Evolutionary conservation across 2,888 invertebrate genomes (phyloP).

Genomic region (Euproctis similis): DNA sequence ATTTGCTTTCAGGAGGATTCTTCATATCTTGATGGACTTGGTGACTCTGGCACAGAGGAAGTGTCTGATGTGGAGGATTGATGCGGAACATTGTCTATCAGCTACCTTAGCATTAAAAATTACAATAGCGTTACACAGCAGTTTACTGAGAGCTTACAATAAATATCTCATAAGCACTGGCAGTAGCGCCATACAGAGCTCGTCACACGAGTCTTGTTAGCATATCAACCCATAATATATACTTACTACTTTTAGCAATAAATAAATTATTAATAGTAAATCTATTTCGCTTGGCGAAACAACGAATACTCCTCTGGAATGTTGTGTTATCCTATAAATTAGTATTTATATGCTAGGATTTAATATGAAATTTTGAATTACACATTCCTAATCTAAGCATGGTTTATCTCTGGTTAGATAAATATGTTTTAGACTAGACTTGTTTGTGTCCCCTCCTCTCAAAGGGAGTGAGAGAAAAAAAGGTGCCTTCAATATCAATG

Average conservation of each 20-base stretch:
- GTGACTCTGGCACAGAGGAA: conserved; percentile 66
- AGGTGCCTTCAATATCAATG: conserved; percentile 58
- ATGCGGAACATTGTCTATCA: conserved; percentile 38
- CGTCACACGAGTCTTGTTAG: conserved; percentile 11
- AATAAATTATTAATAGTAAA: conserved; percentile 15
- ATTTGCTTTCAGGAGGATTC: conserved; percentile 74
- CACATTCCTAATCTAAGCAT: conserved; percentile 49
- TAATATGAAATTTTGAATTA: conserved; percentile 36
- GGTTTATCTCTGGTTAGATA: conserved; percentile 61
- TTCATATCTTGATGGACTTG: conserved; percentile 60
- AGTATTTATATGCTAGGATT: conserved; percentile 55
- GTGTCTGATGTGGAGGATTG: conserved; percentile 67
- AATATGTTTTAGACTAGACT: conserved; percentile 59
- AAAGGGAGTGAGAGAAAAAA: conserved; percentile 29
- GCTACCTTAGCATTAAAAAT: conserved; percentile 33
- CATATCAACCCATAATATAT: conserved; percentile 35
- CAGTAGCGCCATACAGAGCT: conserved; percentile 15
- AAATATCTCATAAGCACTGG: too few species aligned
- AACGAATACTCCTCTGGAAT: conserved; percentile 36
- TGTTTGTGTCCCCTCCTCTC: conserved; percentile 1
- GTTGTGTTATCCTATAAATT: conserved; percentile 44
- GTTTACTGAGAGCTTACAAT: conserved; percentile 22
- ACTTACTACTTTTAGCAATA: too few species aligned
- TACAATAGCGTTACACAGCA: conserved; percentile 29
- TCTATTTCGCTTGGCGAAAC: conserved; percentile 37